phyloP scores from a whole-genome alignment of 2,113 vertebrate genomes.

The Pelodiscus sinensis region DNA sequence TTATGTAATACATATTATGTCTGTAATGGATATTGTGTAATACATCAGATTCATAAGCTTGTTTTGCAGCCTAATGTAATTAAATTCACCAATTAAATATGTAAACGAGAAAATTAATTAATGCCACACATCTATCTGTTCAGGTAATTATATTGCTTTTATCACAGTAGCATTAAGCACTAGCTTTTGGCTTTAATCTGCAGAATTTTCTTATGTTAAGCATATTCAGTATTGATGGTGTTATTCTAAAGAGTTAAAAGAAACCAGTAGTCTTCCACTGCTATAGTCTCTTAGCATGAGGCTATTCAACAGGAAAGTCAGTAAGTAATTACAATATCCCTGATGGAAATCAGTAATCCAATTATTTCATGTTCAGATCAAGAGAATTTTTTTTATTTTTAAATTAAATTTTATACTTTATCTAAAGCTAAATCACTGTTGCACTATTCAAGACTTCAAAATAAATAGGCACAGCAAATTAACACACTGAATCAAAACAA shows the following conservation, averaged over 20 bases:
- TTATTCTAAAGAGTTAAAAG: slow-evolving; percentile 23
- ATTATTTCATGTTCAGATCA: slow-evolving; percentile 21
- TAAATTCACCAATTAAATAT: slow-evolving; percentile 39
- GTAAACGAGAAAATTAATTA: slow-evolving; percentile 56
- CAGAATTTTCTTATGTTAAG: background rate
- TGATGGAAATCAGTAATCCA: background rate
- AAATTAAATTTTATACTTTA: slow-evolving; percentile 19
- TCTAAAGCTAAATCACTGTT: background rate
- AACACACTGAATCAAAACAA: background rate
- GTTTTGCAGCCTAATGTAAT: background rate
- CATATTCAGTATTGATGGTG: background rate
- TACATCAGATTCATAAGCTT: slow-evolving; percentile 13
- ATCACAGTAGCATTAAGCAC: background rate
- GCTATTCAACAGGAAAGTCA: slow-evolving; percentile 4
- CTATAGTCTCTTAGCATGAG: background rate
- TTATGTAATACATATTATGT: background rate
- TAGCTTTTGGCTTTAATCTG: slow-evolving; percentile 39
- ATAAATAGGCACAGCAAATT: background rate
- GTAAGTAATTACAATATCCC: background rate
- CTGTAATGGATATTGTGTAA: background rate
- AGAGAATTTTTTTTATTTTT: background rate
- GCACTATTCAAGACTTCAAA: background rate
- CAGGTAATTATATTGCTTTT: background rate
- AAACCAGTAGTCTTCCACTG: background rate
- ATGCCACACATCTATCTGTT: background rate